Evolutionary conservation across 92 coral and sea anemone species (phyloP), one percentile per base, ranked within the genome.

Genomic region (Phenganax stokvisi): DNA sequence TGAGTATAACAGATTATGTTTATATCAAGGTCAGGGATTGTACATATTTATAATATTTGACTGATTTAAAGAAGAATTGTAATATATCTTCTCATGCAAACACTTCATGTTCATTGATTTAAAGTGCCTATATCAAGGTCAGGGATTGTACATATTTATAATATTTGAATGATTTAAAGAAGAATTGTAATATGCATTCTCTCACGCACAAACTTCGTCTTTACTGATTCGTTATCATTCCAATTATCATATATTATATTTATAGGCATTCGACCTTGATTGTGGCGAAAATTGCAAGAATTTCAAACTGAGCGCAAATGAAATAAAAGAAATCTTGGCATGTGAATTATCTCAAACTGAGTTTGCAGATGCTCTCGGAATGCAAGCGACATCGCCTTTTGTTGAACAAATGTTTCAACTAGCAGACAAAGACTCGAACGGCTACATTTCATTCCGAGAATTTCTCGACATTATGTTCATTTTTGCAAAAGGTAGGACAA

Each of bases 331-430:
- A 64, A 64, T 79, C 29, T 51, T 79, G 12, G 52, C 30, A 13
- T 79, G 83, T 52, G 83, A 79, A 62, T 47, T 79, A 17, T 79
- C 83, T 9, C 73, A 79, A 47, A 79, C 74, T 12, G 83, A 79
- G 37, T 79, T 79, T 25, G 83, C 83, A 8, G 83, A 79, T 5
- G 83, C 83, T 7, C 31, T 79, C 52, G 58, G 59, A 16, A 63
- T 79, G 83, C 73, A 79, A 52, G 44, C 83, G 9, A 79, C 20
- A 17, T 79, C 83, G 9, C 83, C 74, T 12, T 79, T 79, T 52
- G 83, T 79, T 10, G 73, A 63, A 28, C 72, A 79, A 66, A 79
- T 79, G 83, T 79, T 79, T 64, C 31, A 63, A 8, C 56, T 79
- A 44, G 83, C 74, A 0, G 83, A 79, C 28, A 79, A 79, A 79